Base-by-base conservation (phyloP, 2,797 vertebrate genomes). In the Thamnophis elegans region DNA sequence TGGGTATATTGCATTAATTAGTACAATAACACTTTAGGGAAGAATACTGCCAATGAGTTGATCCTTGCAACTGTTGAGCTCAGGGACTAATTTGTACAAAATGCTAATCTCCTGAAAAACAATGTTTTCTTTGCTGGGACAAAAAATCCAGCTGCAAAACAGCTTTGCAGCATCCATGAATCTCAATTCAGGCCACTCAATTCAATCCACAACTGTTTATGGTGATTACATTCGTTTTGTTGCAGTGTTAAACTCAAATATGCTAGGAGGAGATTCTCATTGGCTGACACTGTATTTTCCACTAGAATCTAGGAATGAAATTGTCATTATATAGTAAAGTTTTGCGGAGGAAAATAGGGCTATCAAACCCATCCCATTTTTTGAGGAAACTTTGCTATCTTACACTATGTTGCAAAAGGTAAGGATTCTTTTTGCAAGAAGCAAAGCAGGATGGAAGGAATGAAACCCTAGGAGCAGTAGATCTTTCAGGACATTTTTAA, bases 1-100 rank as follows among this genome's bases (percentile, higher is more conserved):
- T 85, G 62, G 85, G 90, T 91, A 32, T 91, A 51, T 87, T 28
- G 90, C 47, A 87, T 91, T 65, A 87, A 87, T 91, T 87, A 87
- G 90, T 36, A 59, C 51, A 87, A 62, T 86, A 36, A 36, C 85
- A 65, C 47, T 65, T 87, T 87, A 65, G 51, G 90, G 58, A 91
- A 85, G 47, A 59, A 55, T 91, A 26, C n/a, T 32, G 47, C 59
- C 51, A 60, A 54, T 36, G 47, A 54, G 82, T 60, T 60, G 90
- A 85, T 86, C 82, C 51, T 91, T 59, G 58, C 82, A 87, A 87
- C 58, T 26, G 85, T 54, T 65, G 59, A 51, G 47, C 55, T 73
- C 36, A 65, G 85, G 92, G 13, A 16, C 53, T 13, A 92, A 22
- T 73, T 16, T 86, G 1, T 78, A 1, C 4, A 91, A 55, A 5